These are phyloP conservation scores for Esox masquinongy DNA, from an alignment of 2,797 vertebrate species.

Conservation along the genomic window DNA sequence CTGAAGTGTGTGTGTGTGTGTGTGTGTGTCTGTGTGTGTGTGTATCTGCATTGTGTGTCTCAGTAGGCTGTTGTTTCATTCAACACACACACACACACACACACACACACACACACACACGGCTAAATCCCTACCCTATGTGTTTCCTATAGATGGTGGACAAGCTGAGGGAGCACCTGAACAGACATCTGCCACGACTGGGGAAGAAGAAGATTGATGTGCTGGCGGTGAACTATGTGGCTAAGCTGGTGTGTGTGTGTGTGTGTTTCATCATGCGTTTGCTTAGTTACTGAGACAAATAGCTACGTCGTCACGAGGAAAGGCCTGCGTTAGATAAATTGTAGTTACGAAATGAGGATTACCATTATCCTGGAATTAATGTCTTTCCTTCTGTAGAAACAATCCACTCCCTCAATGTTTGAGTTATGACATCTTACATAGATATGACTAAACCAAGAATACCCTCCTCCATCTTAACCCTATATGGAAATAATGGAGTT, in stretches of 20 bases:
- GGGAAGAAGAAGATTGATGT: conserved; percentile 90
- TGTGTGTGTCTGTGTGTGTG: no score
- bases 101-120: background rate
- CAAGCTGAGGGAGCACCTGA: conserved; percentile 89
- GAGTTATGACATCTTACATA: background rate
- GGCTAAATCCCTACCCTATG: conserved; percentile 4
- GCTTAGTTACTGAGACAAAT: background rate
- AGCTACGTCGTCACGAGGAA: no score
- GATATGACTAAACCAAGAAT: background rate
- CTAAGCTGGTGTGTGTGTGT: conserved; percentile 77
- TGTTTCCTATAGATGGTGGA: conserved; percentile 80
- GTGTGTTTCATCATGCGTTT: background rate
- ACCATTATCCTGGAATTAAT: background rate
- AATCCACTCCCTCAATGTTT: background rate
- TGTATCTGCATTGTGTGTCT: background rate
- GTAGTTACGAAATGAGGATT: background rate
- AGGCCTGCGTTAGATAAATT: background rate
- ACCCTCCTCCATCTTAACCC: background rate
- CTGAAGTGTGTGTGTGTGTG: no score
- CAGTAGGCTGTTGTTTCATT: background rate
- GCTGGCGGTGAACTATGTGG: conserved; percentile 87
- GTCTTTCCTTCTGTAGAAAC: background rate
- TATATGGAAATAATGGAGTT: background rate
- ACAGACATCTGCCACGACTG: conserved; percentile 82
- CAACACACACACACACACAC: background rate